Conservation (phyloP, 2,113 vertebrate genomes). For the Mirounga angustirostris region DNA sequence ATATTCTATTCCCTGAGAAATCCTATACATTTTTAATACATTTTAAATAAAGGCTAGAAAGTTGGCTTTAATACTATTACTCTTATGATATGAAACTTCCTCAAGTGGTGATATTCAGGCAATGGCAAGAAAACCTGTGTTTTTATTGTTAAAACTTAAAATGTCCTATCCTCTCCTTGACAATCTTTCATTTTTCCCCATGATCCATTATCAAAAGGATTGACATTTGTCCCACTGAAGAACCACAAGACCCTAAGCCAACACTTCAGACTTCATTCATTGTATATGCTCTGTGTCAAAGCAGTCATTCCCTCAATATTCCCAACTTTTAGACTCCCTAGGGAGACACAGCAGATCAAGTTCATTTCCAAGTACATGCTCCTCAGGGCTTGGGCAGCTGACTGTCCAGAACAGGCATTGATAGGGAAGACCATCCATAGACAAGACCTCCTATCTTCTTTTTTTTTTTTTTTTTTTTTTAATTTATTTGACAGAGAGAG, state of each 20-base stretch:
- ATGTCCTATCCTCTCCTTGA: neutral
- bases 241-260: neutral
- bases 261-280: neutral
- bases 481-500: too few species aligned
- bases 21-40: neutral
- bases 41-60: neutral
- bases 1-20: neutral
- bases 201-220: neutral
- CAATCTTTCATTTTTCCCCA: neutral
- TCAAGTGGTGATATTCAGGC: neutral
- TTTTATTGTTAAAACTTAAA: neutral
- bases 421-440: neutral
- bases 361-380: neutral
- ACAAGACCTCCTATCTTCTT: neutral
- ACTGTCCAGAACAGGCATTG: accelerated
- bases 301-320: neutral
- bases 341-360: neutral
- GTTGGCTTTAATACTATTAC: neutral
- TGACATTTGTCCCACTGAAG: neutral
- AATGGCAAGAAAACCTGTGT: neutral
- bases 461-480: too few species aligned
- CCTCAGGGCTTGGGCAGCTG: accelerated
- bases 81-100: neutral
- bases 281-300: neutral
- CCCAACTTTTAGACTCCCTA: neutral